Conservation (phyloP, 2,797 vertebrate genomes). For the Mormyrops attenuatus region DNA sequence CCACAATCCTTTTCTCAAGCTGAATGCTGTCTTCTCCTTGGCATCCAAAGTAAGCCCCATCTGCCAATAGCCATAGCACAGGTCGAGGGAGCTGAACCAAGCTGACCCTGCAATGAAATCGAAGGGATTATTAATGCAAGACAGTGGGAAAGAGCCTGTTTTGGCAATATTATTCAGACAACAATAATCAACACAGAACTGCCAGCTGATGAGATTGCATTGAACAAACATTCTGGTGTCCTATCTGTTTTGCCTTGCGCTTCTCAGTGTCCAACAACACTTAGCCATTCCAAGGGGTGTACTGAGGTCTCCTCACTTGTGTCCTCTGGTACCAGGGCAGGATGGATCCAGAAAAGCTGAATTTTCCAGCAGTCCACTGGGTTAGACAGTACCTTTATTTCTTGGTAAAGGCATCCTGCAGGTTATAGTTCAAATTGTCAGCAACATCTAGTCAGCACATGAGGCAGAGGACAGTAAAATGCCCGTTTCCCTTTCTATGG, state of each 20-base stretch:
- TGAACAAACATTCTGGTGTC: not conserved
- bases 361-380: not conserved
- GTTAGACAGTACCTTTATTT: not conserved
- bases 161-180: not conserved
- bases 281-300: not conserved
- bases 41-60: not conserved
- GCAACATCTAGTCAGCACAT: not conserved
- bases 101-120: not conserved
- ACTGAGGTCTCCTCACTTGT: not conserved
- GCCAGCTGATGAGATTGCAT: not conserved
- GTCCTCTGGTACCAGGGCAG: not conserved
- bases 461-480: not conserved
- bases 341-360: not conserved
- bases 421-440: not conserved
- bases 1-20: not conserved
- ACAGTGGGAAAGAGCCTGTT: not conserved
- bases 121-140: not conserved
- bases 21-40: not conserved
- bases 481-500: not conserved
- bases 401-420: not conserved
- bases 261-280: not conserved
- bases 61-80: not conserved
- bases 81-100: not conserved
- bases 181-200: not conserved
- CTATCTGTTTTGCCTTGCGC: not conserved